Percentiles rank a stretch among this genome's conserved stretches.
These are phyloP conservation scores for Macrobrachium rosenbergii DNA, from an alignment of 1,140 invertebrate genomes.

Conservation along the genomic window DNA sequence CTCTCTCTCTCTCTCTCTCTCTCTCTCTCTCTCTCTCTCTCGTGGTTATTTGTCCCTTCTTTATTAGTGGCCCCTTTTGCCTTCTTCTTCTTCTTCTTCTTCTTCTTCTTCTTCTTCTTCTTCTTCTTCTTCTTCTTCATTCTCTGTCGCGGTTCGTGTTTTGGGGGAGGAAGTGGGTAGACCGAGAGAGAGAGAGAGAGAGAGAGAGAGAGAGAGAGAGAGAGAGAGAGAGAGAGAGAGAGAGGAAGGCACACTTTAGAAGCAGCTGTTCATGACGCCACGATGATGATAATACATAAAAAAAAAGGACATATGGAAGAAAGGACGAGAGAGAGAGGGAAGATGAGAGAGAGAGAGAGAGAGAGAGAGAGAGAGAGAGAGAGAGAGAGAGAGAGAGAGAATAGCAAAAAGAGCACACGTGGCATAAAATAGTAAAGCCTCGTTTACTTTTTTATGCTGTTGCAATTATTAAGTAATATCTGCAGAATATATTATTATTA, in stretches of 20 bases:
- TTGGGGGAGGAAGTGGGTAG: neutral
- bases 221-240: neutral
- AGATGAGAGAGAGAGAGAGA: neutral
- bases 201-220: neutral
- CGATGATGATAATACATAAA: neutral
- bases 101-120: no score
- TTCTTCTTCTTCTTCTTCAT: no score
- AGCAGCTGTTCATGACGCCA: neutral
- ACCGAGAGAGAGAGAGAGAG: no score
- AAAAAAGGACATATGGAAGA: neutral
- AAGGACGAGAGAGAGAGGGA: neutral
- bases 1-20: conserved; percentile 18
- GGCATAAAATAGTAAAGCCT: no score
- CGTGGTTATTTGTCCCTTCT: neutral
- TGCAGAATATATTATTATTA: no score
- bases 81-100: no score
- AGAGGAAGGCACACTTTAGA: neutral
- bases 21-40: neutral
- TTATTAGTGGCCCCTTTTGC: neutral
- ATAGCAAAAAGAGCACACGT: neutral
- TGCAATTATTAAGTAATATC: no score
- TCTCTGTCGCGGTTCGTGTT: no score
- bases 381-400: conserved; percentile 29
- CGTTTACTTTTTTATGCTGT: no score
- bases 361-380: conserved; percentile 29